Percentiles rank a stretch among this genome's conserved stretches.
Conservation (phyloP, 2,888 invertebrate species). For the Apodemia duryi region DNA sequence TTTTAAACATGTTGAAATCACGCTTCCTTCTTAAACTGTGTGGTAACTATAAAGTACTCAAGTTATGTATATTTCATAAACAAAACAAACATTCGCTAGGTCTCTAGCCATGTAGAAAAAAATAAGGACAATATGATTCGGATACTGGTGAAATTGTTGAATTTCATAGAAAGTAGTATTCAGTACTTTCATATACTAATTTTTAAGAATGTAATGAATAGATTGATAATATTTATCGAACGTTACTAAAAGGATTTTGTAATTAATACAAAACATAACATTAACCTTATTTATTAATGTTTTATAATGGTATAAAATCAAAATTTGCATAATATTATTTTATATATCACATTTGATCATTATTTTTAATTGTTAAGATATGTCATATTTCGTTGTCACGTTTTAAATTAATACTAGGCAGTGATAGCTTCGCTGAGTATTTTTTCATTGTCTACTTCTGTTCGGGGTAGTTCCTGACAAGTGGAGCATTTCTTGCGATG, state of each 20-base stretch:
- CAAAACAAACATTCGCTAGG: too few relatives aligned
- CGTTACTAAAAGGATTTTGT: not conserved
- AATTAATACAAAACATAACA: not conserved
- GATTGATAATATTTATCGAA: too few relatives aligned
- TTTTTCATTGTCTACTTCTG: conserved; percentile 5
- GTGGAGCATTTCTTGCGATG: conserved; percentile 35
- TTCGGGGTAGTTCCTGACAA: conserved; percentile 5
- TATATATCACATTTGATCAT: conserved; percentile 8
- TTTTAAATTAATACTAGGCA: conserved; percentile 18
- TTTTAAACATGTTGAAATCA: too few relatives aligned
- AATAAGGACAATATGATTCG: too few relatives aligned
- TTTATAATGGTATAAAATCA: not conserved
- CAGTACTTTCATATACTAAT: too few relatives aligned
- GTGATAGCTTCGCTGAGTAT: not conserved
- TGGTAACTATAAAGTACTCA: too few relatives aligned
- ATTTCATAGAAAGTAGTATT: too few relatives aligned
- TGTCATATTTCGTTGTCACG: not conserved
- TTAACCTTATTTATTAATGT: conserved; percentile 2
- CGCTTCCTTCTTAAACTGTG: too few relatives aligned
- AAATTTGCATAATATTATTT: not conserved
- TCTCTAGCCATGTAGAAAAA: too few relatives aligned
- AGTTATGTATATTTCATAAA: too few relatives aligned
- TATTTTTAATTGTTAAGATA: not conserved
- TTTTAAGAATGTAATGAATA: too few relatives aligned
- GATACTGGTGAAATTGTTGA: too few relatives aligned